Conservation (phyloP, 2,888 invertebrate species). For the Dolichomitus sp. region DNA sequence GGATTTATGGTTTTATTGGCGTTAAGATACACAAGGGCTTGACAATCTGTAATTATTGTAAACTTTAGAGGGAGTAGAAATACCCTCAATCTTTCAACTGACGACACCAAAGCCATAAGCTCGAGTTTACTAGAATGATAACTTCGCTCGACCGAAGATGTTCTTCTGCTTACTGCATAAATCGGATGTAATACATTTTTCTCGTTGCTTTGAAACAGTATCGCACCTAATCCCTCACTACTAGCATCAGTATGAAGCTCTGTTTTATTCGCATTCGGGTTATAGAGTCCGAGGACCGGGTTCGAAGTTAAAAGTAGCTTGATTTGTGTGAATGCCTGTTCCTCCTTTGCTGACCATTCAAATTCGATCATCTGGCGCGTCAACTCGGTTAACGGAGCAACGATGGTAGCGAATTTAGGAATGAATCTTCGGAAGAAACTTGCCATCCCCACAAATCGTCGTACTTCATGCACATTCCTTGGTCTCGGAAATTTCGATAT, state of each 20-base stretch:
- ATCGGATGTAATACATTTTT: conserved; percentile 67
- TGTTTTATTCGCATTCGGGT: conserved; percentile 39
- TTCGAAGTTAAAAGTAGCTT: conserved; percentile 36
- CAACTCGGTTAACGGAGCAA: conserved; percentile 38
- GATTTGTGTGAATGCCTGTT: conserved; percentile 38
- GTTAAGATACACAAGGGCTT: conserved; percentile 40
- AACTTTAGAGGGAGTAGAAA: conserved; percentile 56
- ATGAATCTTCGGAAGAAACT: conserved; percentile 58
- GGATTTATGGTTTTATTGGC: conserved; percentile 44
- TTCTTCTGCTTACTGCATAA: conserved; percentile 70
- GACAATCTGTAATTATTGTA: conserved; percentile 65
- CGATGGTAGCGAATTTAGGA: conserved; percentile 27
- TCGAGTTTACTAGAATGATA: conserved; percentile 72
- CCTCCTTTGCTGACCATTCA: conserved; percentile 40
- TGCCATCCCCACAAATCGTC: conserved; percentile 48
- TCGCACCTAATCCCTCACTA: conserved; percentile 39
- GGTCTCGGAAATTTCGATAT: conserved; percentile 59
- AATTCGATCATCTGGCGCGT: conserved; percentile 37
- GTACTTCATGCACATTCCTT: conserved; percentile 43
- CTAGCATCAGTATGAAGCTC: conserved; percentile 54
- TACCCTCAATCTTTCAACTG: conserved; percentile 42
- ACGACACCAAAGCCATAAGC: conserved; percentile 48
- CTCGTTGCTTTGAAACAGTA: conserved; percentile 66
- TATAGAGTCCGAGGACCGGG: conserved; percentile 47
- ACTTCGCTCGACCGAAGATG: conserved; percentile 68